Conservation (phyloP, 2,888 invertebrate species). For the Meiosimyza decipiens region DNA sequence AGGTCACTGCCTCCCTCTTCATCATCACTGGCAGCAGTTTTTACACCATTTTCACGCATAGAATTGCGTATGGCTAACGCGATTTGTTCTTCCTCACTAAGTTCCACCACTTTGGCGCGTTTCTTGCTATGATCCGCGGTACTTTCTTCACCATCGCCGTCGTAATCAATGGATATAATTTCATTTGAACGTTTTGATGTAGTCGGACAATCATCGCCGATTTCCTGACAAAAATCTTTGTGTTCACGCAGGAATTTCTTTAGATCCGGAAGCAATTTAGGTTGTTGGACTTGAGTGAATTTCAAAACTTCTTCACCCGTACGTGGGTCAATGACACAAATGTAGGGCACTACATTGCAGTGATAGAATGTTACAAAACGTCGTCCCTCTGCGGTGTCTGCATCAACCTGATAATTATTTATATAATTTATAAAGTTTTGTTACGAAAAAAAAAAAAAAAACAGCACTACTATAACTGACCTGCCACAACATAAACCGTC, state of each 20-base stretch:
- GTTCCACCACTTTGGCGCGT: slow-evolving; percentile 56
- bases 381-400: slow-evolving; percentile 71
- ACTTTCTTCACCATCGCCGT: slow-evolving; percentile 41
- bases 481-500: slow-evolving; percentile 79
- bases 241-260: slow-evolving; percentile 54
- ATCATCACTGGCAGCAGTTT: slow-evolving; percentile 35
- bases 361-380: slow-evolving; percentile 75
- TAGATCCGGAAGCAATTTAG: slow-evolving; percentile 54
- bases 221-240: slow-evolving; percentile 54
- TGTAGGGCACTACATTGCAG: slow-evolving; percentile 72
- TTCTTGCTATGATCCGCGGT: slow-evolving; percentile 48
- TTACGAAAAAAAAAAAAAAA: background rate
- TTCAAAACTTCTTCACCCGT: slow-evolving; percentile 72
- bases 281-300: slow-evolving; percentile 54
- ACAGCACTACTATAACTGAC: slow-evolving; percentile 56
- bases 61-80: slow-evolving; percentile 65
- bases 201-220: slow-evolving; percentile 52
- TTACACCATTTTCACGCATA: slow-evolving; percentile 60
- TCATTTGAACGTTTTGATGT: slow-evolving; percentile 54
- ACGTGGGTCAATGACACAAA: slow-evolving; percentile 75
- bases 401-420: slow-evolving; percentile 48
- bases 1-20: slow-evolving; percentile 50
- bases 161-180: slow-evolving; percentile 44
- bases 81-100: slow-evolving; percentile 65
- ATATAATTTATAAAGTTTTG: slow-evolving; percentile 3